Conservation (phyloP, 2,113 vertebrate genomes). For the Nicator chloris region DNA sequence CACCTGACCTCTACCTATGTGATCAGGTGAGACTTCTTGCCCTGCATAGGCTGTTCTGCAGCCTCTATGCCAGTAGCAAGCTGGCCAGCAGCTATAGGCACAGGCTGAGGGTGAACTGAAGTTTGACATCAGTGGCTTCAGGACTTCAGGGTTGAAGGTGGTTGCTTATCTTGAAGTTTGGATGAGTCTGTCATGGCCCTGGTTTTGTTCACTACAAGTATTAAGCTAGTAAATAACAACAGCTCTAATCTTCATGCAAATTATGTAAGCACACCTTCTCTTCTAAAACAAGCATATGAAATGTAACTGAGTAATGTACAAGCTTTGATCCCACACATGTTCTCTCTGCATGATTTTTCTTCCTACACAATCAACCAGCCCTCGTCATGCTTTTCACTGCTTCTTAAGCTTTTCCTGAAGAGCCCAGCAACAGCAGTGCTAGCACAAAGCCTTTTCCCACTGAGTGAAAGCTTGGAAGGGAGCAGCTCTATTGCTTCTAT, state of each 20-base stretch:
- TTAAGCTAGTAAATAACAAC: background rate
- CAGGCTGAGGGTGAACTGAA: background rate
- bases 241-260: background rate
- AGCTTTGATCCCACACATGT: constrained; percentile 24
- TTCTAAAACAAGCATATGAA: background rate
- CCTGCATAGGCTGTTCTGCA: background rate
- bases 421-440: background rate
- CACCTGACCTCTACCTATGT: background rate
- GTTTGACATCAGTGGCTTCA: background rate
- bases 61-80: background rate
- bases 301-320: background rate
- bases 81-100: background rate
- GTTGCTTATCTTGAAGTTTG: background rate
- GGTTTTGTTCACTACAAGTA: background rate
- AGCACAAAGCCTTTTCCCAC: background rate
- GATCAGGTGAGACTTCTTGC: background rate
- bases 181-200: background rate
- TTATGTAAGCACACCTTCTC: background rate
- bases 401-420: background rate
- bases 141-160: background rate
- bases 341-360: constrained; percentile 15
- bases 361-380: constrained; percentile 8
- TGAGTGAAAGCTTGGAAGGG: background rate
- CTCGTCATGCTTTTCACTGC: background rate
- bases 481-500: background rate